A percentile compares a stretch with the other conserved stretches of the same genome.
Conservation (phyloP, 1,140 invertebrate genomes). For the Adoxophyes honmai region DNA sequence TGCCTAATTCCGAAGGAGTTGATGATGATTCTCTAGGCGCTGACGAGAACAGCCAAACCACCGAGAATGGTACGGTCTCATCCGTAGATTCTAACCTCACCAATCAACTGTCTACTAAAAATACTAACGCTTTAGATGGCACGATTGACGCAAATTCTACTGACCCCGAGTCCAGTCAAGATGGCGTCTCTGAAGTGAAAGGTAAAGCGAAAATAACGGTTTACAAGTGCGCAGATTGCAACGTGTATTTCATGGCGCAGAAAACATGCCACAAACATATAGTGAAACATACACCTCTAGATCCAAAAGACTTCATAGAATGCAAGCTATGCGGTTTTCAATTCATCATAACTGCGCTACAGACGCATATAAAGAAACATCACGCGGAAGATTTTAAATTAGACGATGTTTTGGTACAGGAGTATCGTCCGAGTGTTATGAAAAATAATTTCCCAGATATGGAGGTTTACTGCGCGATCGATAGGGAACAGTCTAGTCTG, state of each 20-base stretch:
- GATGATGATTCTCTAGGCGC: no score
- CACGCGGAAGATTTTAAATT: constrained; percentile 19
- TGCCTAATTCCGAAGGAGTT: no score
- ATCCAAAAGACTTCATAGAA: constrained; percentile 23
- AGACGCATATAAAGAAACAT: constrained; percentile 19
- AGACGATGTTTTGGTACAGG: constrained; percentile 9
- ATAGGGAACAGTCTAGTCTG: constrained; percentile 9
- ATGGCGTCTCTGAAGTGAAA: no score
- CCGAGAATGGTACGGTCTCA: no score
- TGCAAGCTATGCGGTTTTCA: constrained; percentile 29
- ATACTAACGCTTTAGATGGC: no score
- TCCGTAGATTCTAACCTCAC: no score
- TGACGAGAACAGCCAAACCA: no score
- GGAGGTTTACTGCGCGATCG: constrained; percentile 1
- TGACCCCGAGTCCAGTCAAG: no score
- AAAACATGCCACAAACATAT: constrained; percentile 21
- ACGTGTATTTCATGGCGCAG: constrained; percentile 21
- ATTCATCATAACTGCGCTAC: constrained; percentile 20
- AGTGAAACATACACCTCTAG: constrained; percentile 15
- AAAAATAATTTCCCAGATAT: neutral
- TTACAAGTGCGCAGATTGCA: constrained; percentile 26
- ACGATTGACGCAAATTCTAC: no score
- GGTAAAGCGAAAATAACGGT: constrained; percentile 3
- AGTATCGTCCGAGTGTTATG: neutral
- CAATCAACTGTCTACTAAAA: no score